These are phyloP conservation scores for Anthoscopus minutus DNA, from an alignment of 2,113 vertebrate species.

Conservation along the genomic window DNA sequence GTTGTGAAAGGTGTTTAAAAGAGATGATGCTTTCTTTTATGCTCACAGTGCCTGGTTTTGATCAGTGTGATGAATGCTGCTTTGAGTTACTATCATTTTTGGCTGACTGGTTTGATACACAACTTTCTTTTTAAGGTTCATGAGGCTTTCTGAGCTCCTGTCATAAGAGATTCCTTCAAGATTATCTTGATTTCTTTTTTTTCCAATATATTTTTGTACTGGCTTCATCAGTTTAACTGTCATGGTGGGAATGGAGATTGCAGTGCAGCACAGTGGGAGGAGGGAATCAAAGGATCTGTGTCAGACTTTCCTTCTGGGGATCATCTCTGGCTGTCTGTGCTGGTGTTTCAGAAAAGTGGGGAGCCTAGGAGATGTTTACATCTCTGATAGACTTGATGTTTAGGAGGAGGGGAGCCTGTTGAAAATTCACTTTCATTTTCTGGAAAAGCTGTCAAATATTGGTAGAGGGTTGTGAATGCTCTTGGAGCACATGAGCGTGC, in stretches of 20 bases:
- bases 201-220: background rate
- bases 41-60: background rate
- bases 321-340: background rate
- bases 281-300: background rate
- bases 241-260: background rate
- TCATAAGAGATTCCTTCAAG: background rate
- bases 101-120: background rate
- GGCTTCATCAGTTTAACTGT: background rate
- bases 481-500: background rate
- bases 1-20: background rate
- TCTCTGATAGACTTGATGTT: background rate
- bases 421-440: background rate
- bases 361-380: fast-evolving
- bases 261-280: background rate
- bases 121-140: background rate
- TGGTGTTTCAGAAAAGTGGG: background rate
- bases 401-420: background rate
- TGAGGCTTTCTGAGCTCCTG: background rate
- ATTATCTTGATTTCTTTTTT: background rate
- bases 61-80: background rate
- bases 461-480: background rate
- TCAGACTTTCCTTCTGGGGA: background rate
- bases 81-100: background rate
- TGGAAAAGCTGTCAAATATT: background rate
- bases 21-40: background rate